Conservation (phyloP, 1,140 invertebrate species). For the Proctacanthus coquilletti region DNA sequence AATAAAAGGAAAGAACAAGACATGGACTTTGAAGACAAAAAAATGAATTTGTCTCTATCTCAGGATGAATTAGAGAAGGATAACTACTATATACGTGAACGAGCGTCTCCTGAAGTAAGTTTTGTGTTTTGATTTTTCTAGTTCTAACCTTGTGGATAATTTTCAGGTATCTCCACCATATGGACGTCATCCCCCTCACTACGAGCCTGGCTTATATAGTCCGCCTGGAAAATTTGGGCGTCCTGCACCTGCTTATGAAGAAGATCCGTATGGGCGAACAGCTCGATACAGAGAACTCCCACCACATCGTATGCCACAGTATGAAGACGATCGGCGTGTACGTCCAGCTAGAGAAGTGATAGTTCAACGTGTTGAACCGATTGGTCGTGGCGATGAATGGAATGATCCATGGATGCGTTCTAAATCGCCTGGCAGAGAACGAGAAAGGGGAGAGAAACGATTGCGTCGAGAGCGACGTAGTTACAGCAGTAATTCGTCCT, state of each 20-base stretch:
- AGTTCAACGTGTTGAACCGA: conserved; percentile 49
- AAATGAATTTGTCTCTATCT: conserved; percentile 61
- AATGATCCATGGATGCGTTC: conserved; percentile 82
- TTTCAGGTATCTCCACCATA: conserved; percentile 5
- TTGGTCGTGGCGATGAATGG: conserved; percentile 67
- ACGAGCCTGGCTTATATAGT: conserved; percentile 13
- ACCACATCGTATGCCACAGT: conserved; percentile 28
- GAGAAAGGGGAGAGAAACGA: conserved; percentile 20
- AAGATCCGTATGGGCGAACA: conserved; percentile 24
- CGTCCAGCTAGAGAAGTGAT: conserved; percentile 61
- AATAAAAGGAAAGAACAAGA: conserved; percentile 87
- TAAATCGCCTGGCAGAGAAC: conserved; percentile 43
- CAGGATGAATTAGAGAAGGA: conserved; percentile 82
- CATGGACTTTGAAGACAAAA: conserved; percentile 93
- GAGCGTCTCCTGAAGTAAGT: conserved; percentile 12
- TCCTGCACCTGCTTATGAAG: conserved; percentile 15
- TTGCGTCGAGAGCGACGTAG: conserved; percentile 29
- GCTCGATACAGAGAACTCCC: conserved; percentile 24
- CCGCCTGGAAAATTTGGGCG: conserved; percentile 17
- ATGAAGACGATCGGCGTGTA: conserved; percentile 36
- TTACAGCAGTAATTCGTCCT: conserved; percentile 44
- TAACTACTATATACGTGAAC: conserved; percentile 54
- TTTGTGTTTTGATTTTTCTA: background rate
- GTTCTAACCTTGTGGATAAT: background rate
- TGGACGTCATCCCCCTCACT: conserved; percentile 5